Evolutionary conservation across 2,797 vertebrate species (phyloP).

Genomic region (Setipinna tenuifilis): DNA sequence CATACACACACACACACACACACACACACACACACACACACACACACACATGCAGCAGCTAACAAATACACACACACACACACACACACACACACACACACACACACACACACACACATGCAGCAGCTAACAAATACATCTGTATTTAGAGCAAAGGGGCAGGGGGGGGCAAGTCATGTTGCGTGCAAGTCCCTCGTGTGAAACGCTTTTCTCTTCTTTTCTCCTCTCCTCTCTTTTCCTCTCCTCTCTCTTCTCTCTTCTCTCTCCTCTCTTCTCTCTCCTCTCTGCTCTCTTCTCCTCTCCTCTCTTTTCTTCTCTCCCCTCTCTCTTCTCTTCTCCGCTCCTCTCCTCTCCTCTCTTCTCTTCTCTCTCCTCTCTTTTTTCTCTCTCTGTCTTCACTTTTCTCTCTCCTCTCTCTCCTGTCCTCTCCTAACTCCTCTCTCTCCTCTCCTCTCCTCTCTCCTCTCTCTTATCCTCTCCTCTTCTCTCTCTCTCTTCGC

Average conservation of each 20-base stretch:
- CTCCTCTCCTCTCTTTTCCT: not conserved
- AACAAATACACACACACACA: not conserved
- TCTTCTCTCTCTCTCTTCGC: not conserved
- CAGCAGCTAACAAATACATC: not conserved
- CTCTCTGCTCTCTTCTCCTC: not conserved
- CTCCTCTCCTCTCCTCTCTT: not conserved
- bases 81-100: no score
- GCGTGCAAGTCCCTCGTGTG: not conserved
- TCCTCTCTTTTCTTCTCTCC: not conserved
- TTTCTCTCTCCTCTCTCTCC: no score
- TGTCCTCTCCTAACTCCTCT: not conserved
- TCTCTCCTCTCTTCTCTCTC: not conserved
- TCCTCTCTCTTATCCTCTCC: not conserved
- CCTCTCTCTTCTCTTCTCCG: no score
- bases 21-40: no score
- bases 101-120: no score
- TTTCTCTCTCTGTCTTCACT: not conserved
- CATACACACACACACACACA: no score
- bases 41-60: not conserved
- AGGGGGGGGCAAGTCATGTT: not conserved
- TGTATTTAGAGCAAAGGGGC: not conserved
- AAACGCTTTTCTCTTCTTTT: not conserved
- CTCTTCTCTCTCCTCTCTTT: not conserved
- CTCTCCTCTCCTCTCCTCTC: not conserved
- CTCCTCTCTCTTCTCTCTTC: not conserved